These are phyloP conservation scores for Mohoua ochrocephala DNA, from an alignment of 2,113 vertebrate genomes.

Conservation along the genomic window DNA sequence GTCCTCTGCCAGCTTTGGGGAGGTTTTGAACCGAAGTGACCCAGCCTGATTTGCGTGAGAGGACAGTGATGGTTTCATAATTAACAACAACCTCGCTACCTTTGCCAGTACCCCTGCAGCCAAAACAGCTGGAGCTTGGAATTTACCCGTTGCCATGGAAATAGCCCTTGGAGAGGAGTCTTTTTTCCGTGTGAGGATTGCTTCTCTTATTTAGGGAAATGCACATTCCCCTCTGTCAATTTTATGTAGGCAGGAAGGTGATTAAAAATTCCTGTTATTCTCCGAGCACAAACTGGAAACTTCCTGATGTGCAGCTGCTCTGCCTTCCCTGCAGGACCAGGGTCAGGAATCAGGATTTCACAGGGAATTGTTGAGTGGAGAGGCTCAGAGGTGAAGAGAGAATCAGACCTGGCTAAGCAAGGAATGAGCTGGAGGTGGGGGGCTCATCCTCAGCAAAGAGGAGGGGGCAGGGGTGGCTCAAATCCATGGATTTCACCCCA, in stretches of 20 bases:
- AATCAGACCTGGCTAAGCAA: background rate
- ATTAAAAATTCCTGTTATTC: background rate
- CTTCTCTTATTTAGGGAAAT: background rate
- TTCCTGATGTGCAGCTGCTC: background rate
- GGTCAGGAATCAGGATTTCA: background rate
- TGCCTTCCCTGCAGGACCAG: background rate
- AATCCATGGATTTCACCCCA: background rate
- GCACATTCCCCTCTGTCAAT: background rate
- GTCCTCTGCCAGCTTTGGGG: background rate
- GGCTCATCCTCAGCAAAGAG: background rate
- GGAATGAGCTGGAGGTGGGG: accelerated
- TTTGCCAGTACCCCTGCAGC: background rate
- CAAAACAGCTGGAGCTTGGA: background rate
- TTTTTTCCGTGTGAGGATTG: background rate
- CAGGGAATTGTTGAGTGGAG: background rate
- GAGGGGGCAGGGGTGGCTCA: background rate
- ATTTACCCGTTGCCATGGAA: slow-evolving; percentile 44
- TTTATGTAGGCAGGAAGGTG: background rate
- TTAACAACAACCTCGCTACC: background rate
- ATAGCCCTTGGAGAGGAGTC: background rate
- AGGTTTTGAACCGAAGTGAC: background rate
- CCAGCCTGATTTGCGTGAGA: background rate
- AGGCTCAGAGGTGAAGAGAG: background rate
- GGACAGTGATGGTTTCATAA: background rate
- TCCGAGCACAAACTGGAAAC: background rate